Percentiles rank a stretch among this genome's conserved stretches.
phyloP scores from a whole-genome alignment of 2,888 invertebrate species.

The Rhagophthalmus giganteus region DNA sequence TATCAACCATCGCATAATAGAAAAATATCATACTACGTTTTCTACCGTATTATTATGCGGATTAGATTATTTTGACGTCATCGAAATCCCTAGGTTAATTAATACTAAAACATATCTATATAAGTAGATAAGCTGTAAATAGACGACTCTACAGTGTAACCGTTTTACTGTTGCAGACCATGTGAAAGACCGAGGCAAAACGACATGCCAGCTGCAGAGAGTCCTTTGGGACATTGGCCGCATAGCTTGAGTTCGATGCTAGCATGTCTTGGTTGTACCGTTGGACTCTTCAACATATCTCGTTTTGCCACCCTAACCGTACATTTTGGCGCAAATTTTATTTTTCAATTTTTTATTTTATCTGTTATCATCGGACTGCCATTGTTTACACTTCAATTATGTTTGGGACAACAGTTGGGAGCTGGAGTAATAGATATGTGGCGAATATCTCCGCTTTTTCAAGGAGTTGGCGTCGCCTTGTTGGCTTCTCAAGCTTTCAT shows the following conservation, averaged over 20 bases:
- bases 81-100: too few species aligned
- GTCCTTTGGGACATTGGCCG: slow-evolving; percentile 67
- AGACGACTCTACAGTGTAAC: too few species aligned
- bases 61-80: too few species aligned
- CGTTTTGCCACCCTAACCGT: slow-evolving; percentile 84
- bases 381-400: slow-evolving; percentile 80
- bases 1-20: too few species aligned
- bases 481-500: slow-evolving; percentile 78
- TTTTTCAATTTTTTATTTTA: slow-evolving; percentile 84
- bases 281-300: slow-evolving; percentile 87
- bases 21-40: too few species aligned
- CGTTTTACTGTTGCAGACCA: slow-evolving; percentile 53
- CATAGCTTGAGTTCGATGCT: slow-evolving; percentile 76
- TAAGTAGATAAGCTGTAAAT: too few species aligned
- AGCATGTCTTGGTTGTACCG: slow-evolving; percentile 81
- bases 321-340: slow-evolving; percentile 86
- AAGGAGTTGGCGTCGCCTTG: slow-evolving; percentile 84
- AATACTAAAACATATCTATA: too few species aligned
- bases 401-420: slow-evolving; percentile 81
- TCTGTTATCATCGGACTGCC: slow-evolving; percentile 75
- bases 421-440: slow-evolving; percentile 91
- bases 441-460: slow-evolving; percentile 89
- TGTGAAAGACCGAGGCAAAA: slow-evolving; percentile 57
- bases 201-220: slow-evolving; percentile 57
- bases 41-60: too few species aligned